Evolutionary conservation across 23 tunicate species (phyloP).

Genomic region (Botrylloides violaceus): DNA sequence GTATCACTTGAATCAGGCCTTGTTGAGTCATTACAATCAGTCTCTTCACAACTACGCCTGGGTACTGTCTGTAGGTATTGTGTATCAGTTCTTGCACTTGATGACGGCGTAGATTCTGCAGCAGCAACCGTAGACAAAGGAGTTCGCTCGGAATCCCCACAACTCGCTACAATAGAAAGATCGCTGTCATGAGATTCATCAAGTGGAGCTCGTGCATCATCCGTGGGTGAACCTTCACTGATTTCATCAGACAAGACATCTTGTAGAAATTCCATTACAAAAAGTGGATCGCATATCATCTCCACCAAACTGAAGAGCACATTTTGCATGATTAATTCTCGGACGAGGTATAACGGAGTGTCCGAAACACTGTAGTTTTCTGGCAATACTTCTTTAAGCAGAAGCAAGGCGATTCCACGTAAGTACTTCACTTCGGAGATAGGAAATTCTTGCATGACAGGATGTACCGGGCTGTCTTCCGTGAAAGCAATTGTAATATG

Average conservation of each 20-base stretch:
- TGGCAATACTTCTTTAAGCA: conserved; percentile 79
- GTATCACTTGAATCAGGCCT: neutral
- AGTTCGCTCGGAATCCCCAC: neutral
- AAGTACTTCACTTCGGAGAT: conserved; percentile 66
- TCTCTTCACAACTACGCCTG: too few species aligned
- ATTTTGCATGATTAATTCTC: conserved; percentile 74
- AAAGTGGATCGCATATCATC: conserved; percentile 46
- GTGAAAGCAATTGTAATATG: conserved; percentile 40
- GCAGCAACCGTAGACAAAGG: neutral
- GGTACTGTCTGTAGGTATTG: neutral
- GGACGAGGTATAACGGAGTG: conserved; percentile 49
- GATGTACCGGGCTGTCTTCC: conserved; percentile 47
- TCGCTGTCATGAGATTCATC: neutral
- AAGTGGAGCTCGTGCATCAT: neutral
- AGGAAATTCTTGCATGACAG: conserved; percentile 62
- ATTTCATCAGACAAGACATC: conserved; percentile 24
- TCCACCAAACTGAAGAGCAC: conserved; percentile 43
- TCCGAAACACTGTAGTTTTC: conserved; percentile 59
- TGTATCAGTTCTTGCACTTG: neutral
- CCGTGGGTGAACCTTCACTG: conserved; percentile 1
- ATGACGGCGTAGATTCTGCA: neutral
- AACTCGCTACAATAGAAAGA: neutral
- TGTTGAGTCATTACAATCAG: neutral
- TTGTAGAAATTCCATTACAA: conserved; percentile 31
- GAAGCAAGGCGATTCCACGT: conserved; percentile 34